Conservation (phyloP, 2,113 vertebrate species). For the Elephantulus edwardii region DNA sequence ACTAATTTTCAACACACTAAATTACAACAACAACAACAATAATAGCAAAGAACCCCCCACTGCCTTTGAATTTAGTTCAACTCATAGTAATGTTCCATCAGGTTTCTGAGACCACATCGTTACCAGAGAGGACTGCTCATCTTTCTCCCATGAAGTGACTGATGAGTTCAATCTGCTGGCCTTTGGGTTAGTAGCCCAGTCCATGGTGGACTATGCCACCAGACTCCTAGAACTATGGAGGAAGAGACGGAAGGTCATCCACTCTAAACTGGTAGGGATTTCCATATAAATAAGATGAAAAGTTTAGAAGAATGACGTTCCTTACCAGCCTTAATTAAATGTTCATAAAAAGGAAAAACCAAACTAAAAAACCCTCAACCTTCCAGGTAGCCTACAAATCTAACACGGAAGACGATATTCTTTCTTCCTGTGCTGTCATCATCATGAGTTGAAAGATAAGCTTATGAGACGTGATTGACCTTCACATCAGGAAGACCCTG, state of each 20-base stretch:
- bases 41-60: too few relatives aligned
- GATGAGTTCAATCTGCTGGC: too few relatives aligned
- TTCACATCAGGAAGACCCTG: not conserved
- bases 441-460: not conserved
- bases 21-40: too few relatives aligned
- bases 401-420: not conserved
- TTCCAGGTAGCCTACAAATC: not conserved
- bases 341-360: not conserved
- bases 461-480: not conserved
- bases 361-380: too few relatives aligned
- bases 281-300: not conserved
- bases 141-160: too few relatives aligned
- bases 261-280: not conserved
- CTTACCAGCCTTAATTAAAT: not conserved
- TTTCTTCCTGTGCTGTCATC: not conserved
- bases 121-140: too few relatives aligned
- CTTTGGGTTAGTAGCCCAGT: too few relatives aligned
- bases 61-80: too few relatives aligned
- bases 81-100: too few relatives aligned
- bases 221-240: too few relatives aligned
- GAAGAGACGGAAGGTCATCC: not conserved
- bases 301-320: not conserved
- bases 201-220: too few relatives aligned
- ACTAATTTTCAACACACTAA: not conserved
- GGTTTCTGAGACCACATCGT: too few relatives aligned